Evolutionary conservation across 2,113 vertebrate genomes (phyloP), one percentile per base, ranked within the genome.

Genomic region (Myiozetetes cayanensis): DNA sequence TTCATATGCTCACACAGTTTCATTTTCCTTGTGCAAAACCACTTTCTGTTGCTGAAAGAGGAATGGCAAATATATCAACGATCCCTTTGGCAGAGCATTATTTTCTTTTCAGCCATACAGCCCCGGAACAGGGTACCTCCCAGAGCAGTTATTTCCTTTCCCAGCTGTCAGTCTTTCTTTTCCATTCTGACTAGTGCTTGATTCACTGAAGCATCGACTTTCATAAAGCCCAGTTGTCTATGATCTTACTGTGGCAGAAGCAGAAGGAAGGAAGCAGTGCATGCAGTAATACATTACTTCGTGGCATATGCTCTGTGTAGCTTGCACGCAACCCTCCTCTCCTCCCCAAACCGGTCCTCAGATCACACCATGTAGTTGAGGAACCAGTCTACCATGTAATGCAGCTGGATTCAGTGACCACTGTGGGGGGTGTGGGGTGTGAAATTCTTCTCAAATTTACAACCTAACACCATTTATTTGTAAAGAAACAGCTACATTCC

Each of bases 321-420:
- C 14, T 61, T 12, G 22, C 62, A 53, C 14, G 4, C 37, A 85
- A 5, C 12, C 15, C 71, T 37, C 9, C 39, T 79, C 12, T 50
- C 15, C 14, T 71, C 18, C 33, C 20, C 31, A 82, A 8, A 63
- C 9, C 56, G 58, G 61, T 55, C 44, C 74, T 68, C 61, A 50
- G 65, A 22, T 72, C 3, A 1, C 46, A 75, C 25, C 12, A 27
- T 0, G 0, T 28, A 41, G 39, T 4, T 20, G 28, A 55, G 66
- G 56, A 80, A 24, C 20, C 2, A 2, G 31, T 11, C 21, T 89
- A 73, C 12, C 55, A 14, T 49, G 8, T 35, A n/a, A 19, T 31
- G 24, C 63, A 71, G 25, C 23, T 78, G 50, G 50, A 35, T 52
- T 78, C 56, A 44, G 13, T 23, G 35, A 35, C 8, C 2, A 3